Evolutionary conservation across 2,797 vertebrate genomes (phyloP).

Genomic region (Emys orbicularis): DNA sequence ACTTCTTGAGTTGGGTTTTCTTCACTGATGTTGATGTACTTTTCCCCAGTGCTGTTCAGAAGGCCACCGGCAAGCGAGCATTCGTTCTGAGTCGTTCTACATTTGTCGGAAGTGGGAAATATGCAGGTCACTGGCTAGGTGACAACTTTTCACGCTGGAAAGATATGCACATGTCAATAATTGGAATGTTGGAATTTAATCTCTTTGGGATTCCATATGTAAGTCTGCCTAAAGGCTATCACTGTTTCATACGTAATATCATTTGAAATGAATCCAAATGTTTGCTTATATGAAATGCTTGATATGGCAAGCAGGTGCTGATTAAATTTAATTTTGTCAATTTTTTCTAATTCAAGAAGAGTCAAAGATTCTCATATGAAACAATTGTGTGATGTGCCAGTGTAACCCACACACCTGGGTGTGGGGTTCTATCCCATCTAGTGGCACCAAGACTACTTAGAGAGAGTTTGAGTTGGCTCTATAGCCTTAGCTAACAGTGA

Average conservation of each 20-base stretch:
- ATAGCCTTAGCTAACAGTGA: too few relatives aligned
- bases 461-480: too few relatives aligned
- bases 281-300: slow-evolving; percentile 8
- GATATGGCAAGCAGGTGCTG: not conserved
- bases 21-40: not conserved
- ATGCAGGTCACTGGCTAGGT: slow-evolving; percentile 60
- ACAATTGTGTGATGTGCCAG: not conserved
- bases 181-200: slow-evolving; percentile 73
- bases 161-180: slow-evolving; percentile 63
- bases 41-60: slow-evolving; percentile 41
- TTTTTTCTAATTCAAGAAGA: not conserved
- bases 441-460: too few relatives aligned
- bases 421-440: too few relatives aligned
- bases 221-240: not conserved
- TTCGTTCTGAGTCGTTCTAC: slow-evolving; percentile 69
- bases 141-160: slow-evolving; percentile 69
- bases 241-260: not conserved
- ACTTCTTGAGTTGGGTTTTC: not conserved
- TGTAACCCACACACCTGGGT: too few relatives aligned
- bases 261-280: slow-evolving; percentile 4
- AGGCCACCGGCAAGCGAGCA: slow-evolving; percentile 46
- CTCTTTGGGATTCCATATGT: slow-evolving; percentile 75
- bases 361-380: not conserved
- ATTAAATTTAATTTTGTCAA: slow-evolving; percentile 33
- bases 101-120: slow-evolving; percentile 64